phyloP scores from a whole-genome alignment of 2,113 vertebrate genomes.

The Pycnonotus jocosus region DNA sequence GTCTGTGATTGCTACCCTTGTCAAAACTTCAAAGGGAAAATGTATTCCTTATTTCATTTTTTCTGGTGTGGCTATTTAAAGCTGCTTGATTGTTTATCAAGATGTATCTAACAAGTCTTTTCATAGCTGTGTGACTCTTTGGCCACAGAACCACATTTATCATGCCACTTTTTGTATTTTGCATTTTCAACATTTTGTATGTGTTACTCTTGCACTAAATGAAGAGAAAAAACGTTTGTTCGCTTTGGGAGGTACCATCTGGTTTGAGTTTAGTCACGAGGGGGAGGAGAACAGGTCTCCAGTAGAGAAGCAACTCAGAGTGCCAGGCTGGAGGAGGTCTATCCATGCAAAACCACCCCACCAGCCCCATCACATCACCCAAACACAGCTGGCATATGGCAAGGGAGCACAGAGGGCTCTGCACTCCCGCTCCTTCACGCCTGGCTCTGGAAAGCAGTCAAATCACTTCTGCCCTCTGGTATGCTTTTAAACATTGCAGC shows the following conservation, averaged over 20 bases:
- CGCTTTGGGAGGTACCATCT: background rate
- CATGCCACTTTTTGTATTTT: background rate
- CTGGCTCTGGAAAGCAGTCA: background rate
- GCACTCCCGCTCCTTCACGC: accelerated
- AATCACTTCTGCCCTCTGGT: background rate
- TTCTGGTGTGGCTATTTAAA: background rate
- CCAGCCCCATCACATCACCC: background rate
- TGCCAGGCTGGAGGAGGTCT: background rate
- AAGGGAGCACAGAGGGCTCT: accelerated
- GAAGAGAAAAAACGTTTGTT: background rate
- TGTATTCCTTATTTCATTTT: background rate
- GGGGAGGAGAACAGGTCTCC: background rate
- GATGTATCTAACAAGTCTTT: background rate
- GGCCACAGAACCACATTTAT: background rate
- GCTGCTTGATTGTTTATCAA: background rate
- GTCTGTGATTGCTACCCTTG: background rate
- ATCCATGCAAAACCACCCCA: background rate
- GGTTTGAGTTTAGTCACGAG: background rate
- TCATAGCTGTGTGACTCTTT: background rate
- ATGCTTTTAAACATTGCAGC: background rate
- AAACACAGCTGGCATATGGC: background rate
- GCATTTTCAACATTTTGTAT: background rate
- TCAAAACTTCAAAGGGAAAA: background rate
- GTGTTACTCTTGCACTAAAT: background rate
- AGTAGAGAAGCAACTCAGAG: background rate